Evolutionary conservation across 2,888 invertebrate species (phyloP).

Genomic region (Acrocyrtus sp.): DNA sequence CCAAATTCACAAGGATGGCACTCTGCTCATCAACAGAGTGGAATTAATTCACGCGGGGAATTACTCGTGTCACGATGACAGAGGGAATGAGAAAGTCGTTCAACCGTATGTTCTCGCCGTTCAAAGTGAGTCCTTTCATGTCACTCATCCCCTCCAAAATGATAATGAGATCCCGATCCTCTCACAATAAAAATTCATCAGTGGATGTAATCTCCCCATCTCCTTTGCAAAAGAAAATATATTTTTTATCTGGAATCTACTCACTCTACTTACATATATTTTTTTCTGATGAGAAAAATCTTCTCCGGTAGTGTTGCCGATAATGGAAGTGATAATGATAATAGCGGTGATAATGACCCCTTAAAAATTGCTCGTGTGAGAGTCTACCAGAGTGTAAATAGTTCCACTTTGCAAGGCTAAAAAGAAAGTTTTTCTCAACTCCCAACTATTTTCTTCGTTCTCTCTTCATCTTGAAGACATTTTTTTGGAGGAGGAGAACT

Average conservation of each 20-base stretch:
- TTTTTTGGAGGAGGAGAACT: too few species aligned
- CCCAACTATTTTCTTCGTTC: too few species aligned
- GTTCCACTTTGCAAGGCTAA: too few species aligned
- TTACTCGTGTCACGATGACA: slow-evolving; percentile 77
- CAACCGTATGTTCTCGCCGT: slow-evolving; percentile 79
- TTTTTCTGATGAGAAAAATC: too few species aligned
- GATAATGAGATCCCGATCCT: not conserved
- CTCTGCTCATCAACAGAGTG: slow-evolving; percentile 77
- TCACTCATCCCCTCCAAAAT: not conserved
- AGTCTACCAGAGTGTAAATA: too few species aligned
- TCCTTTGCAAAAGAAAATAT: too few species aligned
- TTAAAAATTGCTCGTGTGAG: too few species aligned
- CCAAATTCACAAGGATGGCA: slow-evolving; percentile 74
- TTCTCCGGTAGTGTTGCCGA: slow-evolving; percentile 30
- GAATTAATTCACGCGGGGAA: slow-evolving; percentile 80
- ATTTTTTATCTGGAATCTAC: too few species aligned
- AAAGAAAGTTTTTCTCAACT: too few species aligned
- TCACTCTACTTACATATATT: too few species aligned
- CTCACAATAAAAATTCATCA: not conserved
- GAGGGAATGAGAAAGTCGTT: slow-evolving; percentile 76
- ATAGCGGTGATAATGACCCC: slow-evolving; percentile 36
- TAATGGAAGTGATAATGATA: slow-evolving; percentile 39
- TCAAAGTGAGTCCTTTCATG: slow-evolving; percentile 72
- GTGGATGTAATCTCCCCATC: not conserved
- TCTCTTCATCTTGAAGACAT: too few species aligned